Evolutionary conservation across 2,888 invertebrate genomes (phyloP), one percentile per base, ranked within the genome.

Genomic region (Tolmerus cingulatus): DNA sequence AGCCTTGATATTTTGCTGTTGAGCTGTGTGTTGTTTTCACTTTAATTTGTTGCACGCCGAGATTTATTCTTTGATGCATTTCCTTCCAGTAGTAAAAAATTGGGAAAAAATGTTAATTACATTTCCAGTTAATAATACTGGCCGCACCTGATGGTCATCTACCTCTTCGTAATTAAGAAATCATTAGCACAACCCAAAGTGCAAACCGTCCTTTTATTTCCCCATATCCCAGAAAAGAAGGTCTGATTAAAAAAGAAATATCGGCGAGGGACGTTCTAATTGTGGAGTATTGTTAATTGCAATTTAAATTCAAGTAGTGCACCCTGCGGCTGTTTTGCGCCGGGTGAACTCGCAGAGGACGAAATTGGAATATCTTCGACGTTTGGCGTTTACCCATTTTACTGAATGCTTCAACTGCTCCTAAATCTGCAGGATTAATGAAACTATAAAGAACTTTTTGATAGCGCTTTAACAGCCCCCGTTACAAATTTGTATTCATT

Each of bases 341-440:
- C 34, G 34, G 5, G 34, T 34, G 34, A 34, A 34, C 4, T 34
- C 34, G 7, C 37, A 40, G 19, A 66, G 23, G 23, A 8, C 66
- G 12, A 14, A 66, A 66, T 27, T 66, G 1, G 66, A 19, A 66
- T 23, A 66, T 66, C 66, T 23, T 66, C 23, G 66, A 23, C 14
- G 43, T 8, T 2, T 78, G 2, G 46, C 37, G 51, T 79, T 79
- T 79, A 1, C 79, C 43, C 1, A 79, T 79, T 79, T 23, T 51
- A 79, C 30, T 51, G 79, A 43, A 51, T 16, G 51, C 30, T 46
- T 23, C 46, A 27, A 51, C 23, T 79, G 19, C 27, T 79, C 46
- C 79, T 79, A 79, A 79, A 79, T 79, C 79, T 30, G 79, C 14
- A 55, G 79, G 79, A 79, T 79, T 79, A 79, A 51, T 51, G 78